These are phyloP conservation scores for Botia almorhae DNA, from an alignment of 2,797 vertebrate genomes.

Conservation along the genomic window DNA sequence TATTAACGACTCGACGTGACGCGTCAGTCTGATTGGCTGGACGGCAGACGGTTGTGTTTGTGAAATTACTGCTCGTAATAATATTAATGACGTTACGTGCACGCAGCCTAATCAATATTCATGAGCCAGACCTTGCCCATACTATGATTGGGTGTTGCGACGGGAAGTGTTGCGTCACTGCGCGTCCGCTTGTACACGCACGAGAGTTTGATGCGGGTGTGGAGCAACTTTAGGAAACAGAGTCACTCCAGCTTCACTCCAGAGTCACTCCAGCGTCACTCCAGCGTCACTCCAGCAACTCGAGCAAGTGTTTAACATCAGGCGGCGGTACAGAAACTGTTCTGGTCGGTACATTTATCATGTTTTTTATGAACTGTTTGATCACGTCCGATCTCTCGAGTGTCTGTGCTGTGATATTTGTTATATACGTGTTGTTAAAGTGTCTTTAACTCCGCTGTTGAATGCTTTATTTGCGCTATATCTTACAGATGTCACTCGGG, in stretches of 20 bases:
- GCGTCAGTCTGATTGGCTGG: too few relatives aligned
- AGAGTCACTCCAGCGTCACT: neutral
- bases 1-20: neutral
- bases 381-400: too few relatives aligned
- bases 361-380: too few relatives aligned
- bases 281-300: neutral
- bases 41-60: too few relatives aligned
- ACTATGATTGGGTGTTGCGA: constrained; percentile 11
- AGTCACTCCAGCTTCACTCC: neutral
- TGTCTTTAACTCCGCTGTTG: neutral
- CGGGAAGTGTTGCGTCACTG: constrained; percentile 55
- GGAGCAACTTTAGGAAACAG: constrained; percentile 38
- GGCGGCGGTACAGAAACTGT: neutral
- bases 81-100: neutral
- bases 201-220: constrained; percentile 22
- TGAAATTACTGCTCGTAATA: neutral
- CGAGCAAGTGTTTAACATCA: neutral
- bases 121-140: constrained; percentile 1
- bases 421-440: neutral
- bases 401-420: too few relatives aligned
- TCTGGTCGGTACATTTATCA: too few relatives aligned
- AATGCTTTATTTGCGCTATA: neutral
- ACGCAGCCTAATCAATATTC: neutral
- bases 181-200: too few relatives aligned
- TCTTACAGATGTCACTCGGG: neutral